These are phyloP conservation scores for Thalassophryne amazonica DNA, from an alignment of 2,797 vertebrate species.

Conservation along the genomic window DNA sequence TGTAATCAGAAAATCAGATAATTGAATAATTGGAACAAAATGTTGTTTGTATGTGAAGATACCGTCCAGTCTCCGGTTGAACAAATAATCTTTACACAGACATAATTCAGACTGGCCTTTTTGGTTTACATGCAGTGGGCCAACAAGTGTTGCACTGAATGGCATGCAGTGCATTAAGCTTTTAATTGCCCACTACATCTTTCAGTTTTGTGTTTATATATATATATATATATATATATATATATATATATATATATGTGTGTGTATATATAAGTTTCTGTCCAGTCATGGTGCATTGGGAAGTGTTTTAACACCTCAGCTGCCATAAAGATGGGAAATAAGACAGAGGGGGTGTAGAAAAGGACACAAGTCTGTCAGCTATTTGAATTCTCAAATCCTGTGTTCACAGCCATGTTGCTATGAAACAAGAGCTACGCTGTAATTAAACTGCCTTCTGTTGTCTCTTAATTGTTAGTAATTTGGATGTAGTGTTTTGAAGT, in stretches of 20 bases:
- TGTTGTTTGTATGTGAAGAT: too few species aligned
- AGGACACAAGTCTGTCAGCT: slow-evolving; percentile 61
- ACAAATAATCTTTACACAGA: too few species aligned
- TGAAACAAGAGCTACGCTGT: slow-evolving; percentile 73
- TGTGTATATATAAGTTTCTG: too few species aligned
- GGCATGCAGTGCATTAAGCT: too few species aligned
- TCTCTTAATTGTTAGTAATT: slow-evolving; percentile 73
- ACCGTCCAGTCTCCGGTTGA: too few species aligned
- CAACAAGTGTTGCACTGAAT: too few species aligned
- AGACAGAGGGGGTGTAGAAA: slow-evolving; percentile 38
- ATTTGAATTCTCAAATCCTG: slow-evolving; percentile 40
- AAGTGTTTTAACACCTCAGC: slow-evolving; percentile 32
- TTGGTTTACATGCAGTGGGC: too few species aligned
- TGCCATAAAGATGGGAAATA: slow-evolving; percentile 30
- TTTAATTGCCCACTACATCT: too few species aligned
- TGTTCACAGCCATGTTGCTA: slow-evolving; percentile 73
- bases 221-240: too few species aligned
- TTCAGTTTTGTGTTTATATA: too few species aligned
- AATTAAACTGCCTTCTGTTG: slow-evolving; percentile 77
- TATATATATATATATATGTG: too few species aligned
- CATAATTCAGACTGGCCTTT: too few species aligned
- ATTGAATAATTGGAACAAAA: slow-evolving; percentile 9
- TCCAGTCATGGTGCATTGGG: slow-evolving; percentile 24
- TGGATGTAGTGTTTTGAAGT: slow-evolving; percentile 57
- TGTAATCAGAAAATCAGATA: background rate